Evolutionary conservation across 2,113 vertebrate genomes (phyloP).

Genomic region (Genyomyrus donnyi): DNA sequence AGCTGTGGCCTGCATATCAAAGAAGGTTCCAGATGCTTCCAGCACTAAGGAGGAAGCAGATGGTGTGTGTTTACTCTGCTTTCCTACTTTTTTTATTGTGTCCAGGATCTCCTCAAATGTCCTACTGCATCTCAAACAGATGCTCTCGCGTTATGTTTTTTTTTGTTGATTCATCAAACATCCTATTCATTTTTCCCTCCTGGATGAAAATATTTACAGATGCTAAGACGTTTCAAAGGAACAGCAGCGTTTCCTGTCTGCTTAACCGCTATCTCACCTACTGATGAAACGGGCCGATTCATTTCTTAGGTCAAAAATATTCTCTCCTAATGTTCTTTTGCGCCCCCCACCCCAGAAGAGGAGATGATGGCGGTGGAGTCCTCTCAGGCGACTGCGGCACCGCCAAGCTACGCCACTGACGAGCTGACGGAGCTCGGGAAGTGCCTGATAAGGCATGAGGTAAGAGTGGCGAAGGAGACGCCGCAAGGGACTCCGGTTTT

Average conservation of each 20-base stretch:
- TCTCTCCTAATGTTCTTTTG: background rate
- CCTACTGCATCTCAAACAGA: background rate
- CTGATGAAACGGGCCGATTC: background rate
- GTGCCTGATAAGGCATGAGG: constrained; percentile 83
- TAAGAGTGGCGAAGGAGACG: constrained; percentile 31
- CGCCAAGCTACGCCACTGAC: constrained; percentile 42
- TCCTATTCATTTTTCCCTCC: background rate
- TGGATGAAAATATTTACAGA: background rate
- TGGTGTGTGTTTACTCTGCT: constrained; percentile 53
- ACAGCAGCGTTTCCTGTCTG: background rate
- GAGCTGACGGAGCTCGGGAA: constrained; percentile 90
- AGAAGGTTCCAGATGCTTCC: constrained; percentile 70
- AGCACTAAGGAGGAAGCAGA: constrained; percentile 72
- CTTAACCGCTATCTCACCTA: background rate
- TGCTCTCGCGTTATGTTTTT: background rate
- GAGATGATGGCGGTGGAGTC: constrained; percentile 82
- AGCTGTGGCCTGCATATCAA: constrained; percentile 82
- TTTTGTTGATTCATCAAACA: background rate
- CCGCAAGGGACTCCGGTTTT: background rate
- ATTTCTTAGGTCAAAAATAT: background rate
- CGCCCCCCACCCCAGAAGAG: constrained; percentile 64
- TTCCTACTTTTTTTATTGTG: background rate
- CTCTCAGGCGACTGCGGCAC: constrained; percentile 46
- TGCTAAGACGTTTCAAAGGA: background rate
- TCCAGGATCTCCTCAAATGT: background rate